Evolutionary conservation across 1,140 invertebrate genomes (phyloP).

Genomic region (Carposina sasakii): DNA sequence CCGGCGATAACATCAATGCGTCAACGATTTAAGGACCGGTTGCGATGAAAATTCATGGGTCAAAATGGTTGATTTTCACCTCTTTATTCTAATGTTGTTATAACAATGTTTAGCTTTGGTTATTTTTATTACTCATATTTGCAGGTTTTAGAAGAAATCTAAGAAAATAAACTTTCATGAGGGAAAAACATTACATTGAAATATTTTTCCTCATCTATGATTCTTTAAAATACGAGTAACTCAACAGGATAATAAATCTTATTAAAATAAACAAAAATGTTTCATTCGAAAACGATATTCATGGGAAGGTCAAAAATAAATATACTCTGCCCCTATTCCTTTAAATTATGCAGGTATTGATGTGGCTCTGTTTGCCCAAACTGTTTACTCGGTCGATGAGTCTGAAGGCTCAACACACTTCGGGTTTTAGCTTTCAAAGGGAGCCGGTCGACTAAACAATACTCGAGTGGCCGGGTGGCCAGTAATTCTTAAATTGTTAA

Average conservation of each 20-base stretch:
- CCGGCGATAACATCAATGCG: constrained; percentile 26
- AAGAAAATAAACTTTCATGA: no score
- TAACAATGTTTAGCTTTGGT: no score
- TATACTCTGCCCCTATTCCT: constrained; percentile 56
- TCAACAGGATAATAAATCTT: no score
- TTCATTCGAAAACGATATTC: constrained; percentile 30
- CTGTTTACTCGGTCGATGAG: constrained; percentile 60
- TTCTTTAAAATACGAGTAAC: no score
- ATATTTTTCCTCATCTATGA: no score
- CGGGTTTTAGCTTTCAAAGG: constrained; percentile 70
- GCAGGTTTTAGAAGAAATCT: no score
- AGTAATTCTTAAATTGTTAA: no score
- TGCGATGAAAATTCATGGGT: constrained; percentile 1
- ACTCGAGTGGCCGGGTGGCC: constrained; percentile 46
- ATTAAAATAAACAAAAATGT: no score
- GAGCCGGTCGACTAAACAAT: constrained; percentile 55
- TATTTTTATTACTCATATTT: no score
- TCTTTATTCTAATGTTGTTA: no score
- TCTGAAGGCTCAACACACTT: constrained; percentile 64
- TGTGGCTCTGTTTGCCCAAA: constrained; percentile 48
- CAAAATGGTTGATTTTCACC: no score
- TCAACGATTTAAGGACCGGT: constrained; percentile 6
- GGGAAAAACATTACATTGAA: no score
- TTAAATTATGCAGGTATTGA: constrained; percentile 63
- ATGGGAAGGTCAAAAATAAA: constrained; percentile 47